Percentiles rank a stretch among this genome's conserved stretches.
Evolutionary conservation across 2,797 vertebrate species (phyloP).

Genomic region (Pseudochirops corinnae): DNA sequence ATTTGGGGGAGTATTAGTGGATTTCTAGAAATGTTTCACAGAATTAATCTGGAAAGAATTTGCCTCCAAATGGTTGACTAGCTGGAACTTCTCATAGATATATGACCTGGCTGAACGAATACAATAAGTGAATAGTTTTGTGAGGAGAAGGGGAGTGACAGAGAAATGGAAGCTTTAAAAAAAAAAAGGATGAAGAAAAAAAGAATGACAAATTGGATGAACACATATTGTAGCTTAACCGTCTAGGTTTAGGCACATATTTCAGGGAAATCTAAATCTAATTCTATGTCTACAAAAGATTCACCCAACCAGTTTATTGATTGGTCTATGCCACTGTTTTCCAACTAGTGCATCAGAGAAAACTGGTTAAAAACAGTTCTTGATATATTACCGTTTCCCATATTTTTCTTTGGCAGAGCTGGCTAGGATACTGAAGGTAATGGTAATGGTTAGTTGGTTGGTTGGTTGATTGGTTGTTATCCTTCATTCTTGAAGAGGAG

Average conservation of each 20-base stretch:
- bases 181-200: not conserved
- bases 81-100: not conserved
- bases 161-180: not conserved
- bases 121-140: not conserved
- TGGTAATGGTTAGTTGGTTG: not conserved
- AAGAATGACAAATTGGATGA: not conserved
- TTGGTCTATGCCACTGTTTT: not conserved
- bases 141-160: not conserved
- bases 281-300: not conserved
- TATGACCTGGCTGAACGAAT: not conserved
- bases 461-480: too few species aligned
- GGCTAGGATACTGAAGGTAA: not conserved
- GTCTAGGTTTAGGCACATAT: not conserved
- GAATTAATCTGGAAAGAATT: not conserved
- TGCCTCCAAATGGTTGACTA: not conserved
- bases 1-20: not conserved
- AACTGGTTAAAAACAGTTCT: not conserved
- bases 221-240: not conserved
- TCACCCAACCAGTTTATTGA: not conserved
- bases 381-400: conserved; percentile 15
- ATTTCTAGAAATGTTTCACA: not conserved
- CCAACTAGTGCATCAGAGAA: not conserved
- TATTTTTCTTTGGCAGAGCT: not conserved
- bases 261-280: not conserved
- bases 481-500: too few species aligned